Base-by-base conservation (phyloP, 1,140 invertebrate species). In the Cepaea nemoralis region DNA sequence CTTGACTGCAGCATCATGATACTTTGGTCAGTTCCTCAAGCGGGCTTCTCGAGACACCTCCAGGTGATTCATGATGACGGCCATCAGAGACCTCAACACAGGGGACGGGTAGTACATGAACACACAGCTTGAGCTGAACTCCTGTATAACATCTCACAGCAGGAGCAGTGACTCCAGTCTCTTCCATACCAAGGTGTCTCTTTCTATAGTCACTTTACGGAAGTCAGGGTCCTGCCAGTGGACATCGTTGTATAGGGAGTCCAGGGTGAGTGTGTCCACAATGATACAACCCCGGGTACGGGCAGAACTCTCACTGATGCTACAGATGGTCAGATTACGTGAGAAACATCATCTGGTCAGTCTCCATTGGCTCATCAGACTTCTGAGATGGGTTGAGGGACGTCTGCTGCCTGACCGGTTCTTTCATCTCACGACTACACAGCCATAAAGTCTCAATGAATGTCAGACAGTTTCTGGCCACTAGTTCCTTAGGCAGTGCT, bases 201-300 rank as follows among this genome's bases (percentile, higher is more conserved):
- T 88, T 83, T 89, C 89, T 19, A 89, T 83, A 5, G 87, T 91
- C 91, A 95, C 95, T 92, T 96, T 97, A 42, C 95, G 95, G 90
- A 97, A 97, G 88, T 96, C 95, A 88, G 97, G 96, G 84, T 97
- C 96, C 0, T 96, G 96, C 96, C 97, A 98, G 1, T 96, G 95
- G 67, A 97, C 91, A 35, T 96, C 96, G 92, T 98, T 99, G 91
- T 98, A 98, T 96, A 99, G 97, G 0, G 98, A 96, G 92, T 99
- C 97, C 0, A 97, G 96, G 10, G 97, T 98, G 0, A 98, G 94
- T 71, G 98, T 90, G 89, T 98, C 96, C 0, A 98, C 96, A 22
- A 98, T 90, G 1, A 97, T 91, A 50, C 97, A 92, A 19, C 97
- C 96, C 8, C 98, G 78, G 42, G 85, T 87, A n/a, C 87, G 75